Evolutionary conservation across 2,113 vertebrate genomes (phyloP), one percentile per base, ranked within the genome.

Genomic region (Acanthochromis polyacanthus): DNA sequence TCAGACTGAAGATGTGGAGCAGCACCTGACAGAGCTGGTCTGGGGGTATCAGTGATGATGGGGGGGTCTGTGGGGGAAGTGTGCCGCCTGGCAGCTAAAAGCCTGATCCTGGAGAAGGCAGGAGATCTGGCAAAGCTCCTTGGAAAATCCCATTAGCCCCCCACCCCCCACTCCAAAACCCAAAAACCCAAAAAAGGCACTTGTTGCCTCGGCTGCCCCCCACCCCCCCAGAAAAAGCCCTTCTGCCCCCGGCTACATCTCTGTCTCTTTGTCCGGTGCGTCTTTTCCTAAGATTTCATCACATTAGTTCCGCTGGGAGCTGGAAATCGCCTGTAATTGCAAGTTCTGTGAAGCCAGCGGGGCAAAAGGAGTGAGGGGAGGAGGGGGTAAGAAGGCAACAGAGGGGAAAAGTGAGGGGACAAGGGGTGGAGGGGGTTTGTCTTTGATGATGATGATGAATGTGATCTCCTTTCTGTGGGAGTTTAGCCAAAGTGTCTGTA

Each of bases 41-140:
- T 25, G 25, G 25, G 23, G 43, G 3, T 46, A 38, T 30, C 19
- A 30, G 9, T 20, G 60, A 11, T 8, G 11, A 32, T 4, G 67
- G 67, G 20, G 61, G 61, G 19, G 75, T 75, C 67, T 46, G 51
- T 79, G 82, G 89, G 56, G 84, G 58, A 93, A 93, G 94, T 94
- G 93, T 94, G 93, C 91, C 91, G 88, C 86, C 89, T 81, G 88
- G 84, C 92, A 93, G 92, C 91, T 80, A 94, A 93, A 92, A 81
- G 87, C 62, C 85, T 83, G 78, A 80, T 79, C 63, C 78, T 93
- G 89, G 90, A 75, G 81, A 72, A 85, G 69, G 91, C 89, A 89
- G 83, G 89, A 92, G 94, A 94, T 95, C 93, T 93, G 88, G 86
- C 88, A 92, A 93, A 93, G 92, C 92, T 88, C 91, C 92, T 89